These are phyloP conservation scores for Coturnix japonica DNA, from an alignment of 2,113 vertebrate genomes.

Conservation along the genomic window DNA sequence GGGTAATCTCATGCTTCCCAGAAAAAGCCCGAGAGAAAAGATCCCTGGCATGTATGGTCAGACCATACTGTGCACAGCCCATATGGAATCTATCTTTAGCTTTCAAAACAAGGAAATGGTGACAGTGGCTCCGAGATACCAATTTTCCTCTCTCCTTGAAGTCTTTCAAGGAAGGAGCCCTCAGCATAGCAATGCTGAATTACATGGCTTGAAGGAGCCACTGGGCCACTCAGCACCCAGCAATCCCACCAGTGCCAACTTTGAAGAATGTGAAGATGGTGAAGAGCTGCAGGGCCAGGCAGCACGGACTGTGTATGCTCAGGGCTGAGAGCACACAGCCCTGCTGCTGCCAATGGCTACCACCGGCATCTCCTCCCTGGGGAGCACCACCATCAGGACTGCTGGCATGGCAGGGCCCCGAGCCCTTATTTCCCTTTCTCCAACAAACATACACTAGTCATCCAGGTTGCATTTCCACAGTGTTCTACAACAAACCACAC, in stretches of 20 bases:
- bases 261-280: neutral
- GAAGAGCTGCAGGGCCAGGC: fast-evolving
- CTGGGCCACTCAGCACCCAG: neutral
- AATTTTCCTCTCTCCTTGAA: neutral
- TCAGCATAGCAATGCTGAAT: fast-evolving
- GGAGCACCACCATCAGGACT: neutral
- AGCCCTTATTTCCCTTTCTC: neutral
- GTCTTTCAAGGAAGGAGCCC: neutral
- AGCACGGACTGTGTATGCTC: neutral
- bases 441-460: neutral
- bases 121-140: constrained; percentile 13
- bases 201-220: neutral
- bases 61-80: neutral
- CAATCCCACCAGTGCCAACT: fast-evolving
- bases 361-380: fast-evolving
- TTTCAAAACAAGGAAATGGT: neutral
- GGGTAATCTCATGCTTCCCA: neutral
- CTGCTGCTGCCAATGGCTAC: neutral
- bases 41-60: neutral
- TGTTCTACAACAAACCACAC: neutral
- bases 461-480: neutral
- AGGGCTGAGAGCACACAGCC: neutral
- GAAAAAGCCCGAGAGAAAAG: neutral
- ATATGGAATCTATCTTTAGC: constrained; percentile 61
- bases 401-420: fast-evolving